Conservation (phyloP, 2,113 vertebrate genomes). For the Halichoeres trimaculatus region DNA sequence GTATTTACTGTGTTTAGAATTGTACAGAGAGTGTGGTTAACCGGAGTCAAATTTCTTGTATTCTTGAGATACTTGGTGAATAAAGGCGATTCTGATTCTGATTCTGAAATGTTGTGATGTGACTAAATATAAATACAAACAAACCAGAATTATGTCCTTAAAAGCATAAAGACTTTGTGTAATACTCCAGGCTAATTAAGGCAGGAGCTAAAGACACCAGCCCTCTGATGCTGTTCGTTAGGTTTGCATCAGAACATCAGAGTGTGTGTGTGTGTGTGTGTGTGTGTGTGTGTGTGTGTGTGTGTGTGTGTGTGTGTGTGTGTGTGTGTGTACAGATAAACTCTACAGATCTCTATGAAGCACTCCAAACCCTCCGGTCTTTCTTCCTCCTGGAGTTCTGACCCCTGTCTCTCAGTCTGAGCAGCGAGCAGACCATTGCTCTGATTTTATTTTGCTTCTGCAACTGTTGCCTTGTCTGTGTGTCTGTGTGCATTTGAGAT, state of each 20-base stretch:
- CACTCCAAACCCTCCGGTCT: conserved; percentile 30
- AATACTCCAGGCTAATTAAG: too few species aligned
- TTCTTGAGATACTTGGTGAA: too few species aligned
- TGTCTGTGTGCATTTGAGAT: conserved; percentile 8
- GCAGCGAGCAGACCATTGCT: conserved; percentile 10
- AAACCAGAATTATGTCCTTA: too few species aligned
- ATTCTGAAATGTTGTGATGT: too few species aligned
- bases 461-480: not conserved
- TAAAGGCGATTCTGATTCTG: too few species aligned
- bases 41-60: too few species aligned
- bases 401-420: conserved; percentile 26
- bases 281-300: not conserved
- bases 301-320: conserved; percentile 18
- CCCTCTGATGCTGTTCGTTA: not conserved
- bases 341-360: conserved; percentile 45
- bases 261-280: not conserved
- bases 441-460: conserved; percentile 22
- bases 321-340: conserved; percentile 2
- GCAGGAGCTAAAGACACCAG: too few species aligned
- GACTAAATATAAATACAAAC: too few species aligned
- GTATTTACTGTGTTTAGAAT: too few species aligned
- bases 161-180: too few species aligned
- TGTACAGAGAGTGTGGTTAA: too few species aligned
- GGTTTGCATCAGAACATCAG: conserved; percentile 20
- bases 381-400: conserved; percentile 24